Base-by-base conservation (phyloP, 2,797 vertebrate genomes). In the Sardinella longiceps region DNA sequence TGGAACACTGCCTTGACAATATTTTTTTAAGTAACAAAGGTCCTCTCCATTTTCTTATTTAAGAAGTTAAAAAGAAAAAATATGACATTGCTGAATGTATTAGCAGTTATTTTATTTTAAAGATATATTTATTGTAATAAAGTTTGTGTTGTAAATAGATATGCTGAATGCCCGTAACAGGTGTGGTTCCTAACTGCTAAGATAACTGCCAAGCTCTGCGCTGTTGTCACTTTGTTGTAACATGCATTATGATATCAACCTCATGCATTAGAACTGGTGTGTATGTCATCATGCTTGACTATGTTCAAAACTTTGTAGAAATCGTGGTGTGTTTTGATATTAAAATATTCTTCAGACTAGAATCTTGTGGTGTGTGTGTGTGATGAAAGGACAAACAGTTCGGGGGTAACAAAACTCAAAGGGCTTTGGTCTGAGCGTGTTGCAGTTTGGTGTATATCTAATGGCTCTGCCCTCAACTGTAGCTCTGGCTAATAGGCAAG, bases 1-100 rank as follows among this genome's bases (percentile, higher is more conserved):
- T 37, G 15, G 70, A 7, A 15, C 33, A 6, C 15, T 77, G 63
- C 33, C 18, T 70, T 70, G 63, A 11, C 30, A 66, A 14, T 66
- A 12, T 66, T 12, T 23, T 7, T 77, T 33, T 30, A 5, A 5
- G 12, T 70, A 33, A 15, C 12, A 70, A 70, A 70, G 2, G 33
- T 77, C 56, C n/a, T 60, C 23, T 43, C 18, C 5, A 43, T 77
- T 39, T 43, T 77, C 18, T 37, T 77, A 77, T 77, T 39, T 43
- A 77, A 77, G 33, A 43, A 33, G 33, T 74, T 5, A 77, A 43
- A 39, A 77, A 6, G 18, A 77, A 43, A 39, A 77, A 6, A 7
- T 43, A 77, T 77, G 70, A 33, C 18, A 77, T 77, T 77, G 18
- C 33, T 77, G 70, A 77, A 77, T 77, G 70, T 77, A 77, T 43